Evolutionary conservation across 2,888 invertebrate genomes (phyloP), one percentile per base, ranked within the genome.

Genomic region (Lepidochrysops patricia): DNA sequence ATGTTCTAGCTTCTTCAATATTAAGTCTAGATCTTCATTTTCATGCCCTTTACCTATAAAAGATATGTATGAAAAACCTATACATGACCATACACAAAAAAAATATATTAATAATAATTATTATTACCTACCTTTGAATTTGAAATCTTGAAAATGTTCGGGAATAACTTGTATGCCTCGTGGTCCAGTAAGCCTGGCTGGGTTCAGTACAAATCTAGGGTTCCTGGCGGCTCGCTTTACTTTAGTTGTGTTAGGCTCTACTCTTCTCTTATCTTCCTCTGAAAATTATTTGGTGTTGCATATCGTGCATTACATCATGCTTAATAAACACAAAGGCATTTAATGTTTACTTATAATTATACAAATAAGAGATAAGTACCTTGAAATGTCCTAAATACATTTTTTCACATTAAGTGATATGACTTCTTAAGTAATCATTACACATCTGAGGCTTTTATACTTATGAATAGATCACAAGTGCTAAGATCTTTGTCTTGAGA

Each of bases 1-100:
- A 75, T 98, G 97, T 71, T 98, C 96, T 60, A 98, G 77, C 61
- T 93, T 93, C 60, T 94, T 93, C 86, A 99, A 90, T 0, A 98
- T 87, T 63, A 92, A 80, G 69, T 95, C 92, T 37, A 99, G 83
- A 82, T 98, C 98, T 57, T 93, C 91, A 67, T 92, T 93, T 81
- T 98, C 98, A 74, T 94, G 89, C 0, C 96, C 95, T 80, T 94
- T 94, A 0, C 92, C 92, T 90, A 25, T 35, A 61, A 57, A 56
- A 37, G 2, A 29, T 26, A 34, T 9, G 26, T 23, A n/a, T 4
- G 4, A 27, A 27, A 48, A 13, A 43, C 34, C 2, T 27, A 34
- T 19, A 34, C n/a, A n/a, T n/a, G 2, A n/a, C 34, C n/a, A n/a
- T 12, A n/a, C 15, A 6, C 12, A 52, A 13, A 64, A 60, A 19